Conservation (phyloP, 1,140 invertebrate genomes). For the Macrobrachium nipponense region DNA sequence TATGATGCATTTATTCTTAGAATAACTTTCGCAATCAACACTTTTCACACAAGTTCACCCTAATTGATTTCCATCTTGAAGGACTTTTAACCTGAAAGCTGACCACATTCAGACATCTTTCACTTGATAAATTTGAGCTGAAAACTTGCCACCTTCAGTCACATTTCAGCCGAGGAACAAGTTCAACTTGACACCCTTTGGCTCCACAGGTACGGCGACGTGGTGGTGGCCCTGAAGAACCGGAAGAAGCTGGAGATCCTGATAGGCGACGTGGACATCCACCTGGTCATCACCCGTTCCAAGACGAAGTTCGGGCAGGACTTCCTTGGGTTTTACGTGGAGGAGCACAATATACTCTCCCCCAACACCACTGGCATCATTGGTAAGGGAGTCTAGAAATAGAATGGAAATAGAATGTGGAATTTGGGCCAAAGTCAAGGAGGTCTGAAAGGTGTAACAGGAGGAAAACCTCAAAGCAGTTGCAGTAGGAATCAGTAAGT, state of each 20-base stretch:
- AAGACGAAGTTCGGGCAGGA: slow-evolving; percentile 51
- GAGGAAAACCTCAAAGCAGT: no score
- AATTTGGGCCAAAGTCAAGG: no score
- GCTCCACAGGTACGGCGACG: slow-evolving; percentile 50
- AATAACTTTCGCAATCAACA: no score
- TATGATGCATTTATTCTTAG: no score
- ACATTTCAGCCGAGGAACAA: background rate
- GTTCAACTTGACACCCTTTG: no score
- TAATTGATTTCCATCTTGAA: no score
- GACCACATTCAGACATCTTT: background rate
- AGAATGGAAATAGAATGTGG: no score
- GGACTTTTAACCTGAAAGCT: no score
- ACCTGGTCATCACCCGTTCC: slow-evolving; percentile 56
- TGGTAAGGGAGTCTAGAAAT: slow-evolving; percentile 20
- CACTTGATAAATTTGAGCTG: background rate
- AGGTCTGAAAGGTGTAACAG: no score
- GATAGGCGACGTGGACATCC: slow-evolving; percentile 54
- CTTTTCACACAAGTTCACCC: no score
- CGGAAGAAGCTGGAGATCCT: slow-evolving; percentile 53
- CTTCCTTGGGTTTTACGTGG: slow-evolving; percentile 62
- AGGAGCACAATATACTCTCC: slow-evolving; percentile 50
- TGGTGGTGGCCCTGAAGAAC: slow-evolving; percentile 47
- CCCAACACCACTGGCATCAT: slow-evolving; percentile 62
- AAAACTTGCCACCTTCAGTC: background rate
- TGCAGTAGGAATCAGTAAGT: no score